phyloP scores from a whole-genome alignment of 2,113 vertebrate genomes.

The Dendrocopos noguchii region DNA sequence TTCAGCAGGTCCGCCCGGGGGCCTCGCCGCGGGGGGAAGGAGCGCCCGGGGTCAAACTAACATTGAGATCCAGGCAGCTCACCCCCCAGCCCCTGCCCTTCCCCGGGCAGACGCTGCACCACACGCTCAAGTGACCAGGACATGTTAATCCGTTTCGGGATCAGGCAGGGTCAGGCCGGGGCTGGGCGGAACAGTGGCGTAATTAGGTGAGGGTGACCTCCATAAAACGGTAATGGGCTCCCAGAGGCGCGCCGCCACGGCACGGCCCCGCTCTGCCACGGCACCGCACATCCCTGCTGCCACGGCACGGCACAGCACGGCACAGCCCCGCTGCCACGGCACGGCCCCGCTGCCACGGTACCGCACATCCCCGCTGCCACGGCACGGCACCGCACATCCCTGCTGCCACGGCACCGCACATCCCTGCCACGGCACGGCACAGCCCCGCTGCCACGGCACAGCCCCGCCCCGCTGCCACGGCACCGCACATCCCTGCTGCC shows the following conservation, averaged over 20 bases:
- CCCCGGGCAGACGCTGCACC: neutral
- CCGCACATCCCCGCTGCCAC: too few species aligned
- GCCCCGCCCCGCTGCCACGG: too few species aligned
- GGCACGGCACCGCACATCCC: too few species aligned
- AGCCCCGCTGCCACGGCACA: too few species aligned
- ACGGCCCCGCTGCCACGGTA: too few species aligned
- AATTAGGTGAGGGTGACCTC: constrained; percentile 66
- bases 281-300: too few species aligned
- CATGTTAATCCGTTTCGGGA: constrained; percentile 35
- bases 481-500: too few species aligned
- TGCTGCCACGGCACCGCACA: too few species aligned
- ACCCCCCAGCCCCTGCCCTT: constrained; percentile 72
- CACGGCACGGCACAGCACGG: too few species aligned
- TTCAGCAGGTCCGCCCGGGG: constrained; percentile 84
- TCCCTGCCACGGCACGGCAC: too few species aligned
- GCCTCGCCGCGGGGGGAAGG: constrained; percentile 57
- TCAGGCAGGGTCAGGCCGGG: constrained; percentile 45
- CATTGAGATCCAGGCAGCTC: constrained; percentile 76
- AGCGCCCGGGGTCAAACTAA: constrained; percentile 80
- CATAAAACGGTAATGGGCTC: constrained; percentile 43
- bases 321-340: too few species aligned
- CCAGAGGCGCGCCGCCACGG: neutral
- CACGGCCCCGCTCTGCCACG: neutral
- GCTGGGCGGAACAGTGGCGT: constrained; percentile 40
- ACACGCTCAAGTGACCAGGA: constrained; percentile 32